A percentile compares a stretch with the other conserved stretches of the same genome.
These are phyloP conservation scores for Anisognathus igniventris DNA, from an alignment of 2,797 vertebrate species.

Conservation along the genomic window DNA sequence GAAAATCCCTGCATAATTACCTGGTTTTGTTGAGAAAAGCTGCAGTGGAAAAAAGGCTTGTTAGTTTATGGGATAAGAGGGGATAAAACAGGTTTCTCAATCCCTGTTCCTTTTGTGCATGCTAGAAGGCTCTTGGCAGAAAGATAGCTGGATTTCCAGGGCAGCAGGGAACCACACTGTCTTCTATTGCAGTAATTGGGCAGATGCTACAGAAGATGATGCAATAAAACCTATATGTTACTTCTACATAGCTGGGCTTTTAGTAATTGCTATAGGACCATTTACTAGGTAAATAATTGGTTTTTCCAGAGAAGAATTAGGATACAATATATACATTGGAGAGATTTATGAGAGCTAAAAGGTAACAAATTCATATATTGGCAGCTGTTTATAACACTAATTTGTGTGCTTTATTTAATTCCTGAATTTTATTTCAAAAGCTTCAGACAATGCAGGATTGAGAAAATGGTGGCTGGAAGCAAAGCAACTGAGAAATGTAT, in stretches of 20 bases:
- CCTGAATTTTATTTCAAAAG: conserved; percentile 52
- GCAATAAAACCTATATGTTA: not conserved
- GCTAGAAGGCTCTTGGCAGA: not conserved
- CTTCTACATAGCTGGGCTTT: not conserved
- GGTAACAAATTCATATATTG: not conserved
- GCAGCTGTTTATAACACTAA: not conserved
- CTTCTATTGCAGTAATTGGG: not conserved
- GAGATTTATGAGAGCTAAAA: conserved; percentile 6
- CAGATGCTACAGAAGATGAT: conserved; percentile 19
- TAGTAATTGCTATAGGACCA: not conserved
- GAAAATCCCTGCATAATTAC: not conserved
- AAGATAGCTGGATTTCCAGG: not conserved
- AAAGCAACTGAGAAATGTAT: conserved; percentile 15
- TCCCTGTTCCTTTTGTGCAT: not conserved
- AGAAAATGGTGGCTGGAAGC: conserved; percentile 27
- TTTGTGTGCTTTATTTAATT: conserved; percentile 21
- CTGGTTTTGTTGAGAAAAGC: conserved; percentile 2
- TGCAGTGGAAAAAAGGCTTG: not conserved
- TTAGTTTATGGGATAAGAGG: conserved; percentile 8
- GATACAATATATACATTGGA: not conserved
- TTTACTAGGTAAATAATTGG: conserved; percentile 5
- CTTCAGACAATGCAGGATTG: conserved; percentile 22
- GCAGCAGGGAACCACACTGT: not conserved
- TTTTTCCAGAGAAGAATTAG: not conserved
- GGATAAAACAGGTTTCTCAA: not conserved